Percentiles rank a stretch among this genome's conserved stretches.
These are phyloP conservation scores for Cervus canadensis DNA, from an alignment of 2,113 vertebrate species.

Conservation along the genomic window DNA sequence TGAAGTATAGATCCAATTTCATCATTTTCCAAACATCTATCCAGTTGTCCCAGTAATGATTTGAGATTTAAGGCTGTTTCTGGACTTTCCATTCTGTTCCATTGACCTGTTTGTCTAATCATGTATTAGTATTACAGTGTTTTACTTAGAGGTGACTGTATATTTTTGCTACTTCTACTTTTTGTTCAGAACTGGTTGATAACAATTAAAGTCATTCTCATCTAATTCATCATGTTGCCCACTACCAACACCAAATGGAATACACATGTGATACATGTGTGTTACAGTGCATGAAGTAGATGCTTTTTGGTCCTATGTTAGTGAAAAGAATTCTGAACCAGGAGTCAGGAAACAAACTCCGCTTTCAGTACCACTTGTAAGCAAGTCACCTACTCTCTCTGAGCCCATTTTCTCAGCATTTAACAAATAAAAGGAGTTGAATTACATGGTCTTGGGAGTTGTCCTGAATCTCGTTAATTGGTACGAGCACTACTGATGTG, in stretches of 20 bases:
- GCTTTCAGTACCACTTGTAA: background rate
- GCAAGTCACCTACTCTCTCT: background rate
- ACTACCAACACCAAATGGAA: background rate
- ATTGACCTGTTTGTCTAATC: background rate
- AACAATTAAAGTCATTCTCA: background rate
- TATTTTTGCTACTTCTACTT: slow-evolving; percentile 34
- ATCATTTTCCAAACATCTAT: slow-evolving; percentile 13
- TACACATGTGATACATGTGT: background rate
- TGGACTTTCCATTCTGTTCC: background rate
- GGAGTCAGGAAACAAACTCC: background rate
- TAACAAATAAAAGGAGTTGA: background rate
- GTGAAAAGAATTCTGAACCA: background rate
- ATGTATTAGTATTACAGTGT: background rate
- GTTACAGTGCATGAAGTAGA: background rate
- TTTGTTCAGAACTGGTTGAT: background rate
- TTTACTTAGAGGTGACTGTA: background rate
- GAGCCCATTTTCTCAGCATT: background rate
- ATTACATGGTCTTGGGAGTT: background rate
- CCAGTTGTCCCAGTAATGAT: background rate
- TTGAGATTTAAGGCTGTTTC: background rate
- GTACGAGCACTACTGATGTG: background rate
- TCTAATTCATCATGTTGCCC: background rate
- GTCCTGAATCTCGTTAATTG: slow-evolving; percentile 7
- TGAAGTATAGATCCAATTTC: slow-evolving; percentile 21
- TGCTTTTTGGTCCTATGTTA: background rate